Evolutionary conservation across 2,113 vertebrate genomes (phyloP).

Genomic region (Poeciliopsis turrubarensis): DNA sequence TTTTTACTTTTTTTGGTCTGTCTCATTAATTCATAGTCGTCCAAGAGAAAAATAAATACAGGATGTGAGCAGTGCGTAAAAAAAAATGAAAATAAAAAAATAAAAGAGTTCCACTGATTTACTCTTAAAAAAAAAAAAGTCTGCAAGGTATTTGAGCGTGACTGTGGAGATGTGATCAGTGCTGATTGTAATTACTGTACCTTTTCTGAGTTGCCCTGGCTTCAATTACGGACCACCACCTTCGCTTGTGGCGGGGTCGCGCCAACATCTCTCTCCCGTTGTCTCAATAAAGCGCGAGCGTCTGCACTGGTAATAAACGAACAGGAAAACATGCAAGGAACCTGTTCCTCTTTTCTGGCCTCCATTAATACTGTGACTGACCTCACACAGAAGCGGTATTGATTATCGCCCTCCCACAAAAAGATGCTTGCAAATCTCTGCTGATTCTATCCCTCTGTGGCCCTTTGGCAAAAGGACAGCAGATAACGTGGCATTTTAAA

Average conservation of each 20-base stretch:
- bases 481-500: conserved; percentile 13
- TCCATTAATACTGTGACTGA: conserved; percentile 46
- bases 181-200: conserved; percentile 68
- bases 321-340: conserved; percentile 38
- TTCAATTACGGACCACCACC: conserved; percentile 63
- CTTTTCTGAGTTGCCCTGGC: conserved; percentile 42
- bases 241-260: conserved; percentile 43
- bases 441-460: conserved; percentile 17
- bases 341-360: conserved; percentile 28
- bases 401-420: conserved; percentile 48
- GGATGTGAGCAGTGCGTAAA: not conserved
- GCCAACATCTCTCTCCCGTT: conserved; percentile 59
- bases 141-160: not conserved
- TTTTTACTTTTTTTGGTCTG: conserved; percentile 25
- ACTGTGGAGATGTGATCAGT: conserved; percentile 1
- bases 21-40: conserved; percentile 49
- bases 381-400: conserved; percentile 50
- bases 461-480: not conserved
- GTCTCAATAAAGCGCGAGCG: conserved; percentile 49
- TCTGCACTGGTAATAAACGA: conserved; percentile 42
- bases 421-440: conserved; percentile 27
- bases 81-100: not conserved
- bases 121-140: not conserved
- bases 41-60: conserved; percentile 20
- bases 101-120: conserved; percentile 6